Evolutionary conservation across 2,113 vertebrate genomes (phyloP).

Genomic region (Zosterops pallidus): DNA sequence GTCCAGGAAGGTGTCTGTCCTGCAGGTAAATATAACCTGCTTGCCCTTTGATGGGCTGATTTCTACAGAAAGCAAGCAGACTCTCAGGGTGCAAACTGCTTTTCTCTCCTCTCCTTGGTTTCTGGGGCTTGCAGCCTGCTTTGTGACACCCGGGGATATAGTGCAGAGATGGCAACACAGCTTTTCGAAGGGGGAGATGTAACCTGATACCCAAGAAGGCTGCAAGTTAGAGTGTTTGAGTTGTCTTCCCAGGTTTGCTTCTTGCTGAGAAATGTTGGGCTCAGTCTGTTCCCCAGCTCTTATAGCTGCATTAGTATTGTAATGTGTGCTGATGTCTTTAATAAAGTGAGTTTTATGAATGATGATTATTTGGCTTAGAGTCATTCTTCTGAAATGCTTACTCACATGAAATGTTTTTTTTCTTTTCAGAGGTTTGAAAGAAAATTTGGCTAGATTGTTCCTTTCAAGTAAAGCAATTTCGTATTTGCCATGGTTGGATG

Average conservation of each 20-base stretch:
- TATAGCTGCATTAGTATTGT: neutral
- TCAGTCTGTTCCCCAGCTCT: neutral
- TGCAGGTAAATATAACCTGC: neutral
- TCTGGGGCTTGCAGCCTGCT: neutral
- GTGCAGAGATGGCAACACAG: neutral
- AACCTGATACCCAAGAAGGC: neutral
- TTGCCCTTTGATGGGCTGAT: rapidly evolving
- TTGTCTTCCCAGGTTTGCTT: neutral
- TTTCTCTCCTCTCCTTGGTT: neutral
- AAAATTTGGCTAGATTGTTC: slow-evolving; percentile 38
- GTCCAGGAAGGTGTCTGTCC: neutral
- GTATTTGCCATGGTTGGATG: slow-evolving; percentile 6
- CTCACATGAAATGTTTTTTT: neutral
- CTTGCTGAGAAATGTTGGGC: neutral
- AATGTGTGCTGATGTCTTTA: neutral
- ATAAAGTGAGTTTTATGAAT: slow-evolving; percentile 21
- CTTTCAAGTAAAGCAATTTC: slow-evolving; percentile 30
- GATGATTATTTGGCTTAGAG: slow-evolving; percentile 14
- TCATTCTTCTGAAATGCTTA: slow-evolving; percentile 14
- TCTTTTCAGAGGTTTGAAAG: slow-evolving; percentile 38
- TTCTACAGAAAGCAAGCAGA: neutral
- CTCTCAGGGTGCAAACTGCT: neutral
- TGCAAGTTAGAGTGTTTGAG: neutral
- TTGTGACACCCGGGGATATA: rapidly evolving
- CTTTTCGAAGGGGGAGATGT: neutral